A percentile compares a stretch with the other conserved stretches of the same genome.
Conservation (phyloP, 2,888 invertebrate species). For the Morpho helenor region DNA sequence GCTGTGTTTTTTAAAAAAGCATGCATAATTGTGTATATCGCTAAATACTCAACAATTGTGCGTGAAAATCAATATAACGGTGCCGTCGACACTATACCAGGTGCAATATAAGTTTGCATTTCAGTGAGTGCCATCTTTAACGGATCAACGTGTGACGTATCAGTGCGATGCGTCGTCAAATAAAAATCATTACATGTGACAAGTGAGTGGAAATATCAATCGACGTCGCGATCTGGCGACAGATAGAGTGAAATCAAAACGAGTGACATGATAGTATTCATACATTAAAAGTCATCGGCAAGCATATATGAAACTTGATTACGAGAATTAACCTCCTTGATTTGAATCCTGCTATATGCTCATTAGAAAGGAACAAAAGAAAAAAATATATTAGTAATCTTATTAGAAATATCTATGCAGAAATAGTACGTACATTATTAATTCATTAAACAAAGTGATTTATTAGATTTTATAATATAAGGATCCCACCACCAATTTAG, state of each 20-base stretch:
- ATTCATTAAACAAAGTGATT: conserved; percentile 32
- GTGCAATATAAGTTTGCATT: conserved; percentile 77
- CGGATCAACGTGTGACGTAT: conserved; percentile 46
- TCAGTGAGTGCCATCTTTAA: conserved; percentile 79
- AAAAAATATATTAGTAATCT: conserved; percentile 74
- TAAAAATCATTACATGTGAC: conserved; percentile 85
- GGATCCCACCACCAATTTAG: conserved; percentile 51
- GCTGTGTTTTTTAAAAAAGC: conserved; percentile 76
- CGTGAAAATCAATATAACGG: conserved; percentile 77
- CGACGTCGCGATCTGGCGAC: conserved; percentile 49
- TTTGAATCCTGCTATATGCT: conserved; percentile 79
- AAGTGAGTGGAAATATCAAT: conserved; percentile 79
- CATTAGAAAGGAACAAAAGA: conserved; percentile 69
- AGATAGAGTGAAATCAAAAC: conserved; percentile 51
- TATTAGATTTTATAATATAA: conserved; percentile 21
- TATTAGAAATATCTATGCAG: conserved; percentile 44
- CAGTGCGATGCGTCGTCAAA: conserved; percentile 49
- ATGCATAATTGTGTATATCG: conserved; percentile 78
- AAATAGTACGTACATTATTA: conserved; percentile 37
- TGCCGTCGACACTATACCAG: conserved; percentile 77
- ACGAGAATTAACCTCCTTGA: conserved; percentile 74
- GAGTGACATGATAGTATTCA: conserved; percentile 53
- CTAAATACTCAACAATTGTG: conserved; percentile 80
- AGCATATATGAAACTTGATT: conserved; percentile 69
- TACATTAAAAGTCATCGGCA: conserved; percentile 67